Base-by-base conservation (phyloP, 2,113 vertebrate genomes). In the Mesocricetus auratus region DNA sequence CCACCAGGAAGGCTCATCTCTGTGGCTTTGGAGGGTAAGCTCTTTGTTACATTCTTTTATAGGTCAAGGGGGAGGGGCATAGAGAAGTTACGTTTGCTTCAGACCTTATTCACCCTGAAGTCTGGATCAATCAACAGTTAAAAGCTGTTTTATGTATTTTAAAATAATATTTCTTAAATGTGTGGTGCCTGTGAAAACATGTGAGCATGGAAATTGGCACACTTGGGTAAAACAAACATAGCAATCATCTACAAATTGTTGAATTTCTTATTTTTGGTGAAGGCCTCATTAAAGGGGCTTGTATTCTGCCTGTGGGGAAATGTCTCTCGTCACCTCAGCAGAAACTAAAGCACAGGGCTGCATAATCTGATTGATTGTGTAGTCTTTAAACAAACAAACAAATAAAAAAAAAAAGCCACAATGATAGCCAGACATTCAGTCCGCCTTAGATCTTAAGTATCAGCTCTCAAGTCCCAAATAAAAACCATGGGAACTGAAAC, bases 231-330 rank as follows among this genome's bases (percentile, higher is more conserved):
- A 26, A 68, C 81, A 90, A 87, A 93, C 79, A 78, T 17, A 93
- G 92, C 24, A n/a, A 33, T 91, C 73, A 86, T 74, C 93, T 91
- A 26, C 79, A 96, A 90, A 93, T 53, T 58, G 89, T 17, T 79
- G 47, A 15, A 22, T 90, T 97, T 94, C 66, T 96, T 94, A 36
- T 88, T 94, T 94, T 92, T 47, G 71, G 77, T 83, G 56, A 77
- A 16, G 50, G 45, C 50, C 45, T 95, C 77, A 78, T 77, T 47
- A 88, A 82, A 90, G 89, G 75, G 58, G 33, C 73, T 95, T 93
- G 71, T 77, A 74, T 91, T 96, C 74, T 89, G 89, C 39, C 71
- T 68, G 36, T 66, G 74, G 93, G 93, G 6, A 82, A 88, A 42
- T 42, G 82, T 91, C 88, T 88, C 33, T 62, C 39, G 62, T 88